Base-by-base conservation (phyloP, 2,113 vertebrate genomes). In the Ondatra zibethicus region DNA sequence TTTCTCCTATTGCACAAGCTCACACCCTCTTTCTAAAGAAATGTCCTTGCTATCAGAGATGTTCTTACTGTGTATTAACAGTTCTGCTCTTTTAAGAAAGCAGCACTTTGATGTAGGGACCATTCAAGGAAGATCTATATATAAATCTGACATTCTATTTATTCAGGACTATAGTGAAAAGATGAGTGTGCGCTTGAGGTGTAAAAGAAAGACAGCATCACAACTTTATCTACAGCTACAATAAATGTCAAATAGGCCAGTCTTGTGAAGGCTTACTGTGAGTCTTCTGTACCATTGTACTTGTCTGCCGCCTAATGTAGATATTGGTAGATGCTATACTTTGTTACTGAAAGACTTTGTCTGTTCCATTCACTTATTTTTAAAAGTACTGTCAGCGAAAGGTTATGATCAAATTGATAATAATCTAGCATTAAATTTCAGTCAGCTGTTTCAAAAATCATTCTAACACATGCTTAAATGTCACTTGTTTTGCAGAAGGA, bases 61-160 rank as follows among this genome's bases (percentile, higher is more conserved):
- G 2, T 72, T 81, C 94, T 91, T 84, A 13, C 52, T 52, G 29
- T 4, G 29, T 75, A 89, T 50, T 33, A 91, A 78, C 2, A 63
- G 72, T 84, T 97, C 78, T 86, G 23, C 81, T 75, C 85, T 78
- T 93, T 75, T 93, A 77, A 96, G 92, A 92, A 90, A 81, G 65
- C 31, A 86, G 5, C 17, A 68, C 85, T 91, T 92, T 93, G 93
- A 92, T 91, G n/a, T 73, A 81, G 16, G 33, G 29, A 3, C 33
- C 93, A 89, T 81, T 94, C 45, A 93, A 68, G 85, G 42, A 75
- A 88, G 42, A 77, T 95, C 73, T 94, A 21, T 73, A 42, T 77
- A 80, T 92, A 80, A 25, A 66, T 85, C 75, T 88, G 63, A 86
- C 80, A 91, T 95, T 96, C 95, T 94, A 39, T 96, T 94, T 94